phyloP scores from a whole-genome alignment of 1,140 invertebrate genomes.

The Drosophila paulistorum region DNA sequence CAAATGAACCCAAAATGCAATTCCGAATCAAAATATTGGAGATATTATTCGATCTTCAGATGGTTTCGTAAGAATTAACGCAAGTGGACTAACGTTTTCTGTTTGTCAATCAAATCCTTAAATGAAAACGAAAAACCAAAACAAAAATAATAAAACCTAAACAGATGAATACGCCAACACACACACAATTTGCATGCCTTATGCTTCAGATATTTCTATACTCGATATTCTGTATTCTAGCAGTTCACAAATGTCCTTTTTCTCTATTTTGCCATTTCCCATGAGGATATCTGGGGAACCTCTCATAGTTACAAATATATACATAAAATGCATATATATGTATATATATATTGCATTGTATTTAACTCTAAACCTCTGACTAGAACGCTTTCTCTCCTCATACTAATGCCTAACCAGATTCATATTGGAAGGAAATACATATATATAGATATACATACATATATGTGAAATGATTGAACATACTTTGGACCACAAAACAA shows the following conservation, averaged over 20 bases:
- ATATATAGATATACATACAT: constrained; percentile 44
- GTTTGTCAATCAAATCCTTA: not conserved
- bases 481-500: constrained; percentile 67
- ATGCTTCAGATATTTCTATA: constrained; percentile 5
- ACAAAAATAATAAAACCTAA: not conserved
- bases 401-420: constrained; percentile 11
- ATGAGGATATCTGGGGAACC: constrained; percentile 2
- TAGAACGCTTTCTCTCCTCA: constrained; percentile 1
- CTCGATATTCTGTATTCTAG: not conserved
- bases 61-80: not conserved
- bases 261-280: constrained; percentile 6
- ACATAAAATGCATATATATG: too few species aligned
- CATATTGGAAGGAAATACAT: constrained; percentile 18
- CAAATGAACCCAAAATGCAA: not conserved
- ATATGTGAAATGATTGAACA: constrained; percentile 30
- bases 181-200: constrained; percentile 5
- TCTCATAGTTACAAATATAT: not conserved
- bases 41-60: not conserved
- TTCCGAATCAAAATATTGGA: not conserved
- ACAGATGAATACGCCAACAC: not conserved
- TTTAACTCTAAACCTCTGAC: constrained; percentile 9
- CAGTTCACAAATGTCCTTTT: not conserved
- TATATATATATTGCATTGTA: not conserved
- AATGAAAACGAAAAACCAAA: not conserved
- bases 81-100: constrained; percentile 1